Base-by-base conservation (phyloP, 2,113 vertebrate species). In the Neofelis nebulosa region DNA sequence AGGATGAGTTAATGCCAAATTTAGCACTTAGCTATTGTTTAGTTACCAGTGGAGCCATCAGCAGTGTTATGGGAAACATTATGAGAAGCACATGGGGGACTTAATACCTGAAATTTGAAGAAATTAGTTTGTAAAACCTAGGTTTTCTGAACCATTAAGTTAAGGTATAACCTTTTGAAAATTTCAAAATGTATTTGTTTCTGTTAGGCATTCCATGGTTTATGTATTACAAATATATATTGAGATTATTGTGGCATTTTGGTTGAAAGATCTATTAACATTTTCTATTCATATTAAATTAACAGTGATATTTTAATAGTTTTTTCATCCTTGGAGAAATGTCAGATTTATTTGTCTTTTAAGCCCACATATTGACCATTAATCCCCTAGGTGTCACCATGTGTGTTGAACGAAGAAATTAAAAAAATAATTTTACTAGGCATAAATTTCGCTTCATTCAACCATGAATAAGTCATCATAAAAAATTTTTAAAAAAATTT, bases 311-410 rank as follows among this genome's bases (percentile, higher is more conserved):
- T 95, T 38, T 36, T 71, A 96, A 86, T 36, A 74, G 12, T 33
- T 91, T 95, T 96, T 85, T 6, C 4, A 68, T 57, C 27, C 57
- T 57, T 91, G 61, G 55, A 93, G 61, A 92, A 95, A 86, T 80
- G 73, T 48, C 21, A 89, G 18, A 79, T 95, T 94, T 19, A 50
- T 85, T 48, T 95, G 69, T 69, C 45, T n/a, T 95, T 29, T 95
- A 36, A 91, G 36, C 31, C 12, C 3, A 31, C 36, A n/a, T 33
- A 89, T 23, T 38, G 33, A 78, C 36, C 36, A 94, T 12, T 48
- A 69, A 95, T 91, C 18, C 36, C 11, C 18, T 87, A 52, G 16
- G 19, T 83, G 14, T 82, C 29, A 38, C 14, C 73, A 16, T 23
- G 29, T 36, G 1, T 23, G 0, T 48, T 94, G 71, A 88, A 96